Base-by-base conservation (phyloP, 2,888 invertebrate species). In the Rotaria sp. region DNA sequence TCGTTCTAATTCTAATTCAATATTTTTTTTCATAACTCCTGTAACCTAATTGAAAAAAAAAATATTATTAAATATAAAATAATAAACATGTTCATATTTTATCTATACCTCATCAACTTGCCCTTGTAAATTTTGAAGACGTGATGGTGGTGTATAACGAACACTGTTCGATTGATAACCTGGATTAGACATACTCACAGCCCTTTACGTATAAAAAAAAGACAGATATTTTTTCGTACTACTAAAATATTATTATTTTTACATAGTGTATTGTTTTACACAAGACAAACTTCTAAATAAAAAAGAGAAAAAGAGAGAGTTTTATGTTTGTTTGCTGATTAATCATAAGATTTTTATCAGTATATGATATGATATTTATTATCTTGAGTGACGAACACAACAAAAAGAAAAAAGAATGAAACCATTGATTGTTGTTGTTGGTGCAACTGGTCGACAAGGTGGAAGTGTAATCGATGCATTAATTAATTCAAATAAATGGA, bases 401-500 rank as follows among this genome's bases (percentile, higher is more conserved):
- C 18, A 67, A 13, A 11, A 35, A 67, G 21, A 67, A 21, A 67
- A 35, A 21, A n/a, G 24, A 45, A 80, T 80, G 80, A 80, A 80
- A 45, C 80, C 26, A 45, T 18, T 80, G n/a, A 45, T 80, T 45
- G 80, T 80, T 45, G 80, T 80, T 80, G 80, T 80, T 24, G 80
- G 80, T 15, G 80, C 45, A 13, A 80, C 80, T 26, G 80, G 80
- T n/a, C 26, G 15, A 26, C 80, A 80, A 80, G 80, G 80, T 26
- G 80, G 80, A 11, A 80, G 80, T 45, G 80, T 80, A n/a, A n/a
- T 45, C 3, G 15, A 80, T n/a, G 41, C 45, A n/a, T 45, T 80
- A 26, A n/a, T 80, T n/a, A n/a, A 26, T 45, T 80, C 80, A 0
- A 45, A 80, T 26, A 26, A 26, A 80, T 80, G 80, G 80, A 24